Evolutionary conservation across 35 echinoderm and acorn worm genomes (phyloP), one percentile per base, ranked within the genome.

Genomic region (Anneissia japonica): DNA sequence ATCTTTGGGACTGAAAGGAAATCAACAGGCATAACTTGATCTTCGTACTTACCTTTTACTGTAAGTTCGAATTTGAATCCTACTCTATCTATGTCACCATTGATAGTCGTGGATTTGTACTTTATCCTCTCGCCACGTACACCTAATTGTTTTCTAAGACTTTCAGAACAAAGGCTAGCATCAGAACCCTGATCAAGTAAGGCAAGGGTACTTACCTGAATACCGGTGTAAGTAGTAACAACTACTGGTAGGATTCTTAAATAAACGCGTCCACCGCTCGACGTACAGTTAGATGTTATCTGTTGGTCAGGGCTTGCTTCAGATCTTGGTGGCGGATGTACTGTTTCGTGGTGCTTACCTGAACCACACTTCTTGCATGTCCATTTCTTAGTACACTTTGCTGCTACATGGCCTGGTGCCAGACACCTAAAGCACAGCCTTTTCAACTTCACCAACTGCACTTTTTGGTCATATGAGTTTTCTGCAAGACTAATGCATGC

Each of bases 131-230:
- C 19, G 11, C 81, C 39, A 0, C 30, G 29, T 30, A 72, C 45
- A 30, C 45, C 46, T 13, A 84, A 34, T n/a, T 73, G 64, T 34
- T 84, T 64, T 9, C 51, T 19, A 35, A 84, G 55, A 72, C 51
- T 35, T 13, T 84, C 46, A 0, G 82, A 84, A 73, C 82, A 64
- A 23, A 77, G 31, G 41, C 84, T 86, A 2, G 84, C 37, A 38
- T 86, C 84, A 55, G 84, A 86, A 21, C 72, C 84, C 9, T 86
- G 31, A 30, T 86, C 84, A 17, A 86, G 74, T 11, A 86, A 39
- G 4, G 55, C 55, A 13, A 86, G 64, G 0, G 84, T 86, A 86
- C 84, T 86, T 36, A 86, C 84, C 34, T 40, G 84, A 0, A 36
- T 77, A 19, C 55, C 84, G 4, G 34, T 73, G 34, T 75, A 5